Evolutionary conservation across 2,113 vertebrate genomes (phyloP), one percentile per base, ranked within the genome.

Genomic region (Eudyptes chrysolophus): DNA sequence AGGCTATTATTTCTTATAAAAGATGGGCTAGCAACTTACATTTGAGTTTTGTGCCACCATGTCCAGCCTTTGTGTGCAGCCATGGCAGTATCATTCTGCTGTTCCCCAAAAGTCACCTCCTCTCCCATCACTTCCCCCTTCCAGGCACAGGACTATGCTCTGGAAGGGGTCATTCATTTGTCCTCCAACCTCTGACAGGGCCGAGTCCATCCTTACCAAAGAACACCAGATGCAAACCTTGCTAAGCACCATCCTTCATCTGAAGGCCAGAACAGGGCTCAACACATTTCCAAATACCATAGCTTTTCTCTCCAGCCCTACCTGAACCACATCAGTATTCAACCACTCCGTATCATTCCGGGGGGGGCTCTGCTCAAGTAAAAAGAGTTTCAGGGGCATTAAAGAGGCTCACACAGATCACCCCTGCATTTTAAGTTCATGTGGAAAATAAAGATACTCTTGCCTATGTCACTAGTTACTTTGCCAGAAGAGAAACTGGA

Each of bases 161-260:
- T 32, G 52, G 36, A 34, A 71, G 30, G 8, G 20, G 61, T 40
- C 42, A 6, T 62, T 79, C 32, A 8, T n/a, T 13, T 42, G n/a
- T 44, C 48, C 55, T 68, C 52, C 68, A 84, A 9, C 9, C n/a
- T 65, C 54, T 27, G 29, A 20, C 11, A 84, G 71, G 21, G 80
- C 40, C 0, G 2, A 52, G 17, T 13, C 60, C 64, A 21, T 68
- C 58, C 60, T 55, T 5, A 7, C 14, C 1, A 0, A 66, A 49
- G 57, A 83, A 8, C 11, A 11, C 5, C 62, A 72, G 42, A 52
- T 3, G 58, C n/a, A 30, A 30, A 29, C 40, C 62, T 62, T 49
- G 24, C 2, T 5, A 14, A n/a, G n/a, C 25, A 74, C 10, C 54
- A 52, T 1, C n/a, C 26, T 54, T 52, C 74, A 38, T 4, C 2